Base-by-base conservation (phyloP, 2,888 invertebrate species). In the Chrysodeixis includens region DNA sequence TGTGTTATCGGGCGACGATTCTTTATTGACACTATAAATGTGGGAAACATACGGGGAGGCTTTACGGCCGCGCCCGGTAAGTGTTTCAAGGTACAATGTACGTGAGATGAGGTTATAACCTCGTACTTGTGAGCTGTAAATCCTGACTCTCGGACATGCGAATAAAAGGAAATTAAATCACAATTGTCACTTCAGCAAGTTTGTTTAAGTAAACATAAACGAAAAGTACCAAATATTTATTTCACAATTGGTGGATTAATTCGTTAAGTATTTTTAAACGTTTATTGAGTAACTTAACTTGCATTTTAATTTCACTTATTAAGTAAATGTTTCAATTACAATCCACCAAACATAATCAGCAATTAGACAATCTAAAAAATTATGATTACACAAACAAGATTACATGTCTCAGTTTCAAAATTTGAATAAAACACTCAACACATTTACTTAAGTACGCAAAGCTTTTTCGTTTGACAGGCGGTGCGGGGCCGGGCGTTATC, bases 21-120 rank as follows among this genome's bases (percentile, higher is more conserved):
- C 88, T 93, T 93, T 92, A 91, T 92, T 89, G 89, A 88, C 87
- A 89, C 90, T 90, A 89, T 89, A 89, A 88, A 87, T 71, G 86
- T 86, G 88, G 71, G 85, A 84, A 86, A 90, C 90, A 89, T 79
- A 92, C 89, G 88, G 88, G 74, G 56, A 67, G 57, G 73, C 62
- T 62, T 71, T 79, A 71, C 67, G 76, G 61, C 71, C 81, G 74
- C 65, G 65, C 62, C 67, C 49, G 62, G 71, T 46, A 49, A 66
- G 52, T 54, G 66, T 56, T 61, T 40, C 56, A 30, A 53, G 53
- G 63, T 64, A 76, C 58, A 62, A 56, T 62, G 74, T 64, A 66
- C 63, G 44, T 53, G 16, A 16, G 55, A 58, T 58, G 44, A 49
- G 8, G 49, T 46, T 49, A 20, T 49, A 49, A 49, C 46, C 46